phyloP scores from a whole-genome alignment of 53 echinoderm and acorn worm species.

The Patiria pectinifera region DNA sequence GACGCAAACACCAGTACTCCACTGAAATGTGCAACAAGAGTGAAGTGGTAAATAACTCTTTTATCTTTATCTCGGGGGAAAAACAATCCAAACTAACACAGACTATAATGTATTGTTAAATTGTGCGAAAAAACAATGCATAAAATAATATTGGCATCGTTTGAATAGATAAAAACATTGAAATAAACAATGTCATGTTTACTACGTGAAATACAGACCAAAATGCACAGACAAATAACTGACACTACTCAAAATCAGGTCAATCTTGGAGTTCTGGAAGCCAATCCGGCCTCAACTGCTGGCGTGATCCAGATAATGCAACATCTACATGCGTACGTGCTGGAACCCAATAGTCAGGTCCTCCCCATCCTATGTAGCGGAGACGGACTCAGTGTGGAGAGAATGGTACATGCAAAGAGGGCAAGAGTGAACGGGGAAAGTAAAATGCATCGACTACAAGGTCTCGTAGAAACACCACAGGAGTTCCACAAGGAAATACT shows the following conservation, averaged over 20 bases:
- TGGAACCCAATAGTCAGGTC: neutral
- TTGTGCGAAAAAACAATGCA: no score
- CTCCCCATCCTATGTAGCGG: constrained; percentile 13
- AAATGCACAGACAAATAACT: no score
- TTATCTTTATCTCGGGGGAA: neutral
- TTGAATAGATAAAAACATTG: no score
- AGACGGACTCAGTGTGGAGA: constrained; percentile 7
- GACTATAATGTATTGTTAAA: no score
- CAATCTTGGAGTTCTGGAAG: constrained; percentile 18
- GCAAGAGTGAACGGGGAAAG: constrained; percentile 3
- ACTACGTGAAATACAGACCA: no score
- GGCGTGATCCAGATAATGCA: constrained; percentile 15
- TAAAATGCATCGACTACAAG: constrained; percentile 6
- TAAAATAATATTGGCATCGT: no score
- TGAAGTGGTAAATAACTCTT: neutral
- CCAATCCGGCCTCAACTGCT: neutral
- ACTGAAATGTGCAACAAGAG: no score
- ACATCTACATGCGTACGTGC: constrained; percentile 9
- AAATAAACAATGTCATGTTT: no score
- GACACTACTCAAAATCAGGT: neutral
- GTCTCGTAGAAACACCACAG: constrained; percentile 4
- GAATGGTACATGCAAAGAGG: constrained; percentile 28
- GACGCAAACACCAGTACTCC: no score
- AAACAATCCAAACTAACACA: no score
- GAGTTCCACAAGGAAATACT: constrained; percentile 22